Evolutionary conservation across 2,797 vertebrate genomes (phyloP), one percentile per base, ranked within the genome.

Genomic region (Mionectes olivaceus): DNA sequence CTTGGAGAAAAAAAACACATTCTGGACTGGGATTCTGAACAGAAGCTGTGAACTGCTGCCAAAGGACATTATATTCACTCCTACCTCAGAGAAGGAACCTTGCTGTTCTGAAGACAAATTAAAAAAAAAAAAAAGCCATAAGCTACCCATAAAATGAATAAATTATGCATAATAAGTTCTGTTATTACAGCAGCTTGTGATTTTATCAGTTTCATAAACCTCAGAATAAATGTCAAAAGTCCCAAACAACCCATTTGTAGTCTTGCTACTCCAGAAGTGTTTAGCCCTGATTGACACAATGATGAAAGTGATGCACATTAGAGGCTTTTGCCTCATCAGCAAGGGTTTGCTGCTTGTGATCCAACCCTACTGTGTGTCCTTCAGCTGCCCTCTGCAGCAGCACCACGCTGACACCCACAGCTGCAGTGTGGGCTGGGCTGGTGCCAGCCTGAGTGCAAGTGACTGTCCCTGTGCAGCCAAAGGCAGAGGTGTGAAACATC

Each of bases 191-290:
- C 64, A 69, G 84, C 68, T 87, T 78, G 69, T 79, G 92, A 93
- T 52, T 64, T 77, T 69, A 93, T 68, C 84, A 27, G 15, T 70
- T 77, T 74, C 63, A 47, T 67, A 87, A 91, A 80, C 56, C 64
- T 69, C 63, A 91, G 90, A 87, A 88, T 69, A 84, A 90, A 84
- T n/a, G 83, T 88, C 44, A 55, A 75, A 78, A 78, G 71, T 75
- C 87, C 50, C 86, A 30, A 79, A 44, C 33, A 93, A 61, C 49
- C 49, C 7, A 19, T 50, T 50, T 23, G 61, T 13, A 93, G 76
- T 76, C 82, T 35, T 4, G 22, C 23, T 84, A 81, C 50, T 64
- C 69, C 7, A 0, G 9, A 47, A 86, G 32, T 19, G 49, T 67
- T 92, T 90, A 90, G 84, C 86, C 73, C 83, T 63, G 90, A 77